Evolutionary conservation across 1,140 invertebrate species (phyloP).

Genomic region (Carposina sasakii): DNA sequence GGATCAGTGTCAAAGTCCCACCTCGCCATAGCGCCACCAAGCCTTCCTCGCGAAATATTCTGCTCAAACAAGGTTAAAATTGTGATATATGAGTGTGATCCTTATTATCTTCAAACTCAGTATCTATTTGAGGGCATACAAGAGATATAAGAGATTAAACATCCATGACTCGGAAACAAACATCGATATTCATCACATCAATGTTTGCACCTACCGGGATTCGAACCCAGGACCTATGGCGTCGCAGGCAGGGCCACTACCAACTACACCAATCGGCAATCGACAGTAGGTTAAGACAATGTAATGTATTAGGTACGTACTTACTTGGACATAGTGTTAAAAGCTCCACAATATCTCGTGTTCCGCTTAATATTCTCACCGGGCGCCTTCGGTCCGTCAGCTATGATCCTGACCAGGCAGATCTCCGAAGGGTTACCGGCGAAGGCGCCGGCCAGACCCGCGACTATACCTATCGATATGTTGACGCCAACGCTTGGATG

Average conservation of each 20-base stretch:
- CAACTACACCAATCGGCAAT: too few relatives aligned
- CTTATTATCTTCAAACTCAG: not conserved
- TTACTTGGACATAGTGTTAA: too few relatives aligned
- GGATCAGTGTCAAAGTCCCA: constrained; percentile 18
- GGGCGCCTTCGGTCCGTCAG: constrained; percentile 21
- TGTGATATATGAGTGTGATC: too few relatives aligned
- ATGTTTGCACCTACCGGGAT: too few relatives aligned
- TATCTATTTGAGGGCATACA: constrained; percentile 24
- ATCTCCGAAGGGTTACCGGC: constrained; percentile 37
- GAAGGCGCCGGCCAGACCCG: constrained; percentile 31
- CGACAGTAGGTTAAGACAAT: too few relatives aligned
- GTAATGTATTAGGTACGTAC: too few relatives aligned
- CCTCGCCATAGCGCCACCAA: constrained; percentile 31
- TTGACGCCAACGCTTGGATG: constrained; percentile 21
- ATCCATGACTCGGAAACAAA: too few relatives aligned
- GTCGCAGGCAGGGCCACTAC: constrained; percentile 7
- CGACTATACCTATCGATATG: constrained; percentile 22
- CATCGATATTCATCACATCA: too few relatives aligned
- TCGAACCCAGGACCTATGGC: constrained; percentile 7
- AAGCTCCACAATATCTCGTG: not conserved
- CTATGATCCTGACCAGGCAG: constrained; percentile 33
- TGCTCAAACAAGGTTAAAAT: constrained; percentile 16
- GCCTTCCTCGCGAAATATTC: constrained; percentile 32
- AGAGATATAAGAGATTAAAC: too few relatives aligned
- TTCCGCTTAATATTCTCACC: not conserved